Evolutionary conservation across 2,797 vertebrate genomes (phyloP), one percentile per base, ranked within the genome.

Genomic region (Taeniopygia guttata): DNA sequence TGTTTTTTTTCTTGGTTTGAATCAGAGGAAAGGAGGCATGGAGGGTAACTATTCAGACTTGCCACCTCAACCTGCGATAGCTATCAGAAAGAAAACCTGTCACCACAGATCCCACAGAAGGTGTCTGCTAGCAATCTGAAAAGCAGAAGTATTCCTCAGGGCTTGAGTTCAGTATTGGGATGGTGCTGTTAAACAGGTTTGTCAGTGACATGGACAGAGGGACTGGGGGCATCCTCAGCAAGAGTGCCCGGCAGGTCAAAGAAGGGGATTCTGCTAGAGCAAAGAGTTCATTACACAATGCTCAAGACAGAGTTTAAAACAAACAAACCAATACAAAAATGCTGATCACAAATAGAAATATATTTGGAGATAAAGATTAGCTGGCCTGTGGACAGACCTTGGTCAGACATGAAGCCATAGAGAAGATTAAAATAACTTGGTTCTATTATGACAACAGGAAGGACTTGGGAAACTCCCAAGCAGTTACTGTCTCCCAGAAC

Each of bases 401-500:
- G 42, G 34, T 59, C 59, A 77, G 80, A 72, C 34, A 40, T 2
- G 3, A 86, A 70, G 56, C 82, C 7, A 6, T 0, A 46, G 34
- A 76, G 48, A 74, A 76, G 75, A 82, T 34, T 90, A 94, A 96
- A 95, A 93, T 90, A 95, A 76, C 70, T 80, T 77, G 8, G 42
- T 62, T 77, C 63, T 80, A 79, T 76, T 84, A 84, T 8, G 7
- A 68, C 56, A 94, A 73, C 76, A 94, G 94, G 95, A 97, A 94
- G 63, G 59, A 86, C 29, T 52, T 25, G n/a, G 95, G 94, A 95
- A 96, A 95, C 94, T 93, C 83, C 84, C 84, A 72, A 87, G 76
- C 40, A 85, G 75, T 68, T 89, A 69, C 60, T 77, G 70, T 89
- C 67, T 87, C 64, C 75, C 70, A 43, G 49, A 93, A 67, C 16